A percentile compares a stretch with the other conserved stretches of the same genome.
phyloP scores from a whole-genome alignment of 2,888 invertebrate genomes.

The Carpatolechia fugitivella region DNA sequence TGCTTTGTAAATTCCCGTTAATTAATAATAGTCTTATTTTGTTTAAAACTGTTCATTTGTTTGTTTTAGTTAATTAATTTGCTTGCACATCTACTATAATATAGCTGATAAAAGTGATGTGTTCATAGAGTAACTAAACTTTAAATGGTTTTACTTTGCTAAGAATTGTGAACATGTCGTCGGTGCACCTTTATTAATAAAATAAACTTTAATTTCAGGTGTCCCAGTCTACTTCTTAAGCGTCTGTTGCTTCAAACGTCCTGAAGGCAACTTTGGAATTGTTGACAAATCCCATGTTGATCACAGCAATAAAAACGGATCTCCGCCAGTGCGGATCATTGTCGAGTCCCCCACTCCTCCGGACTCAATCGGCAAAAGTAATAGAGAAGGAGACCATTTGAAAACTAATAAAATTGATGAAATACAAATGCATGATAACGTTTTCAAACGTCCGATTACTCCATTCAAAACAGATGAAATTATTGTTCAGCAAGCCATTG shows the following conservation, averaged over 20 bases:
- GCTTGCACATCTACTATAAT: too few species aligned
- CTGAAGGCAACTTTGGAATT: conserved; percentile 34
- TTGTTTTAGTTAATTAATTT: too few species aligned
- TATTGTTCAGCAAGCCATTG: conserved; percentile 48
- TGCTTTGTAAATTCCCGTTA: too few species aligned
- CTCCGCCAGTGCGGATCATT: conserved; percentile 59
- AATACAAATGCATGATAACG: conserved; percentile 8
- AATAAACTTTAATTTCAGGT: conserved; percentile 42
- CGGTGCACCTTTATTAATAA: too few species aligned
- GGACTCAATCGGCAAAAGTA: conserved; percentile 46
- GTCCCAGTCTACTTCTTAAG: conserved; percentile 62
- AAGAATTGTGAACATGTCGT: too few species aligned
- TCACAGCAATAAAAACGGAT: conserved; percentile 50
- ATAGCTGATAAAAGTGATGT: too few species aligned
- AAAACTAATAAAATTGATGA: not conserved
- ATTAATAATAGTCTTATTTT: too few species aligned
- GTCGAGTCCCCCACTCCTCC: conserved; percentile 69
- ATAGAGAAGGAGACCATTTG: conserved; percentile 33
- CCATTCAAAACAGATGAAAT: conserved; percentile 48
- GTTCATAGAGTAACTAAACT: too few species aligned
- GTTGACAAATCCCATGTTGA: conserved; percentile 27
- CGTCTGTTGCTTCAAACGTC: conserved; percentile 50
- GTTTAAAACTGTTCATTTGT: too few species aligned
- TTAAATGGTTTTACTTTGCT: too few species aligned
- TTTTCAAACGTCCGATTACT: not conserved